phyloP scores from a whole-genome alignment of 2,797 vertebrate species.

The Enteromius argenteus region DNA sequence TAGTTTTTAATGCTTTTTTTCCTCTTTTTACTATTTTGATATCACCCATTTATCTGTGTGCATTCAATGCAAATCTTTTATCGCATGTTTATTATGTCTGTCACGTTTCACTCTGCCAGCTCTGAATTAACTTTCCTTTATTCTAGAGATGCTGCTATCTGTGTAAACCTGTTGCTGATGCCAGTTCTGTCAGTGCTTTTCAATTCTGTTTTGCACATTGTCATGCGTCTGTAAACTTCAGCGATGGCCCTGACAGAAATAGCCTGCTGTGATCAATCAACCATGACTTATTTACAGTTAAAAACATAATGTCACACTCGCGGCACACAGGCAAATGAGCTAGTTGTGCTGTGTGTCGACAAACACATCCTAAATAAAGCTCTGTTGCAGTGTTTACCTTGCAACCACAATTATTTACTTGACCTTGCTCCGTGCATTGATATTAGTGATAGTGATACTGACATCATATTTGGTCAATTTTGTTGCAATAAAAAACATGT shows the following conservation, averaged over 20 bases:
- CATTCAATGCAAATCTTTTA: not conserved
- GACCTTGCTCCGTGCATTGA: not conserved
- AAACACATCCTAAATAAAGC: constrained; percentile 12
- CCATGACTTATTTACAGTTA: constrained; percentile 31
- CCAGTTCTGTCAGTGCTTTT: constrained; percentile 36
- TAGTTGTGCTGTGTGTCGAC: not conserved
- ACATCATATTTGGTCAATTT: not conserved
- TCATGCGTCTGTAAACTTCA: not conserved
- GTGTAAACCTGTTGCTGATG: constrained; percentile 23
- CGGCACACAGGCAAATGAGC: not conserved
- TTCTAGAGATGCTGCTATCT: not conserved
- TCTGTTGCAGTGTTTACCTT: not conserved
- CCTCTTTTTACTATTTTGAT: not conserved
- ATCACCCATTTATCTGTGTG: not conserved
- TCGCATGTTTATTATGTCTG: not conserved
- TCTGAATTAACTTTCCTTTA: not conserved
- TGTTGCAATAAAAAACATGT: not conserved
- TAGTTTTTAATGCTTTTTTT: not conserved
- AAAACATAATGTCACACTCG: not conserved
- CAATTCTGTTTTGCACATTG: not conserved
- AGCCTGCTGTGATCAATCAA: constrained; percentile 28
- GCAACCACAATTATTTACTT: not conserved
- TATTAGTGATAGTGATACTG: not conserved
- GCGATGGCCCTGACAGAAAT: constrained; percentile 20
- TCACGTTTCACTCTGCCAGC: not conserved